These are phyloP conservation scores for Hyaena hyaena DNA, from an alignment of 2,113 vertebrate genomes.

Conservation along the genomic window DNA sequence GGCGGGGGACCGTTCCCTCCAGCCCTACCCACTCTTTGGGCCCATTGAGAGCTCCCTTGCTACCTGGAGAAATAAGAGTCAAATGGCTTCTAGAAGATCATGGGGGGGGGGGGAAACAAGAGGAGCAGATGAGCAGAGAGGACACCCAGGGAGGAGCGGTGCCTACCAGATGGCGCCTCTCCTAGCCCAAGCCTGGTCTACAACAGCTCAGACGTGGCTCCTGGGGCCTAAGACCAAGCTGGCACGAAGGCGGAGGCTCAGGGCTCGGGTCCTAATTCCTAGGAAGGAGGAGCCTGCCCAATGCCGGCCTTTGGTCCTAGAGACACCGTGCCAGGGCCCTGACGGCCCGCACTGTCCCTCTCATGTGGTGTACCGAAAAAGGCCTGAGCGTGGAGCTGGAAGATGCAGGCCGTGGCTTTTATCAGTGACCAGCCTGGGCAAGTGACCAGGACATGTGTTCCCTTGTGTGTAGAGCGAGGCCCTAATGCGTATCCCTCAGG, in stretches of 20 bases:
- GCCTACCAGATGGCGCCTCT: background rate
- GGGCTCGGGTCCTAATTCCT: background rate
- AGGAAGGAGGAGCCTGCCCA: background rate
- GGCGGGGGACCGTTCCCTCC: background rate
- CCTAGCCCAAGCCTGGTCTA: background rate
- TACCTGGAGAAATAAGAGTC: background rate
- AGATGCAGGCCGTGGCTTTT: background rate
- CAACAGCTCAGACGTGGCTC: background rate
- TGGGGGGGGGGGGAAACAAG: no score
- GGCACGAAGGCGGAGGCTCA: background rate
- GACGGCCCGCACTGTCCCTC: accelerated
- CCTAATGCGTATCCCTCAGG: background rate
- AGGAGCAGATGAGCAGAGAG: background rate
- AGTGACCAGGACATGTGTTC: background rate
- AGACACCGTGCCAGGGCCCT: background rate
- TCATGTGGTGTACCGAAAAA: background rate
- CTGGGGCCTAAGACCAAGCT: background rate
- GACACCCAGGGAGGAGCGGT: no score
- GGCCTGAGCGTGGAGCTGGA: background rate
- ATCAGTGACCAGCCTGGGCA: background rate
- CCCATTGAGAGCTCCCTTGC: background rate
- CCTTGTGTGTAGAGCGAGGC: background rate
- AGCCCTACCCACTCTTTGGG: background rate
- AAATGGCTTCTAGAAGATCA: background rate
- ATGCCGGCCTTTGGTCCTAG: background rate